phyloP scores from a whole-genome alignment of 2,113 vertebrate genomes.

The Psettodes erumei region DNA sequence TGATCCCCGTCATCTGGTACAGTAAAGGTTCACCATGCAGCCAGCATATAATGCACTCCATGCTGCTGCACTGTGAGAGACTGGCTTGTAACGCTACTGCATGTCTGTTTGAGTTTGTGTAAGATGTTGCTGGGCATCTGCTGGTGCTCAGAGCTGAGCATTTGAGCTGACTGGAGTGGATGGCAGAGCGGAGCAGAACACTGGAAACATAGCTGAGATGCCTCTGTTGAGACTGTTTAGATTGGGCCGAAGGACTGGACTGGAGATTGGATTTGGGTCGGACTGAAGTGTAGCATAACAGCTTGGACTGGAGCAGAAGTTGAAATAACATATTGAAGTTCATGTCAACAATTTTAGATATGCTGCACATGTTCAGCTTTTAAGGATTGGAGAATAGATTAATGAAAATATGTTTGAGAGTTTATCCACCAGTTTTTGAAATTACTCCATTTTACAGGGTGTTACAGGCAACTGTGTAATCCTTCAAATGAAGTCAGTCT shows the following conservation, averaged over 20 bases:
- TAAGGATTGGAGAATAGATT: not conserved
- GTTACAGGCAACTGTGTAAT: not conserved
- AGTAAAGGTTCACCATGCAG: not conserved
- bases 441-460: not conserved
- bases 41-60: not conserved
- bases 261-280: not conserved
- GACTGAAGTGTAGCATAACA: not conserved
- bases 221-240: slow-evolving; percentile 45
- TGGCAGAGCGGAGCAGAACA: slow-evolving; percentile 18
- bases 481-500: not conserved
- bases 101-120: slow-evolving; percentile 28
- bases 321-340: slow-evolving; percentile 1
- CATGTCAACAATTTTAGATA: not conserved
- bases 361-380: not conserved
- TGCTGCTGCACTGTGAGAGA: not conserved
- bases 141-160: not conserved
- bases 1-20: not conserved
- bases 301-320: not conserved
- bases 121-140: slow-evolving; percentile 19
- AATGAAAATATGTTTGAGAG: not conserved
- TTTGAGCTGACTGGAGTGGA: not conserved
- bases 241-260: slow-evolving; percentile 18
- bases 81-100: not conserved
- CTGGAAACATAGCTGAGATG: slow-evolving; percentile 48
- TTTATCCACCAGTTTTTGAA: not conserved